Base-by-base conservation (phyloP, 2,888 invertebrate species). In the Mechanitis mazaeus region DNA sequence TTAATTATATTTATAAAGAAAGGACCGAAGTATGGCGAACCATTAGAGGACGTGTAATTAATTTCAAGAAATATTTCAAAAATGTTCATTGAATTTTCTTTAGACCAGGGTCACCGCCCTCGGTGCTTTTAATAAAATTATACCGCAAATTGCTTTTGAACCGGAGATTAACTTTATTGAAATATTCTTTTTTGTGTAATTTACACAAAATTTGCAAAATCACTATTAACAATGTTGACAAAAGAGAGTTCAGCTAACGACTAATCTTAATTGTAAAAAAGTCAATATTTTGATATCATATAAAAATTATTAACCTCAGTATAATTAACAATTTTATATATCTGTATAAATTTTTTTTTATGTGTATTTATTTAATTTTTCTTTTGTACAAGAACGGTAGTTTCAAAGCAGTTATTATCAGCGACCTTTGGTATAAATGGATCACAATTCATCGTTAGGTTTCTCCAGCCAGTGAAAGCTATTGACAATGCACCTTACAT, bases 391-490 rank as follows among this genome's bases (percentile, higher is more conserved):
- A 20, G 7, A 42, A 42, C 9, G 6, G 42, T 42, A 42, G 9
- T 3, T 42, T 9, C 42, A 42, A 42, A 42, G 42, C 4, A 50
- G 28, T 59, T 56, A 31, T 60, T 6, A 33, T 20, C 45, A 9
- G 42, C 42, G 33, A 56, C 20, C 20, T 55, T 56, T 45, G 33
- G 55, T 61, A 58, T 38, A 57, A 60, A 61, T 54, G 47, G 64
- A 68, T 69, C 66, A 64, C 67, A 67, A 65, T 69, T 64, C 64
- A 63, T 61, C 55, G 63, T 66, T 64, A 60, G 65, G 65, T 69
- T 69, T 66, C 62, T 66, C 63, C 65, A 55, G 68, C 60, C 63
- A 72, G 76, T 73, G 77, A 76, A 77, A 77, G 76, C 69, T 63
- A 69, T 65, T 57, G 70, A 61, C 71, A 66, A 63, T 65, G 65